phyloP scores from a whole-genome alignment of 2,113 vertebrate genomes.

The Apaloderma vittatum region DNA sequence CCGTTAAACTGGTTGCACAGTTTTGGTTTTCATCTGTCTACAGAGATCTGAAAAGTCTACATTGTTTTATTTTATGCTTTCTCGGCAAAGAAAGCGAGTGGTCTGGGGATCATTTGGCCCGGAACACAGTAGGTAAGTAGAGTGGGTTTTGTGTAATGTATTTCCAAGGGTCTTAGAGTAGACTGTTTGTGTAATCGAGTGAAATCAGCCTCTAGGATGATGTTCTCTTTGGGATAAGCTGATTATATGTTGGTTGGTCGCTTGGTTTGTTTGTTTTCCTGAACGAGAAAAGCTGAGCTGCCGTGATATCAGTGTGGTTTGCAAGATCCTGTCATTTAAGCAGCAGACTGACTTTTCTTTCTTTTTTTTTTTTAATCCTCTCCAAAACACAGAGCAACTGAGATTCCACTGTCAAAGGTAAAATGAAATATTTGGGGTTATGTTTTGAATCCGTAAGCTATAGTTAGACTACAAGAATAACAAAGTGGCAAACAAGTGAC shows the following conservation, averaged over 20 bases:
- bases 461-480: background rate
- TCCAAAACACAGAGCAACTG: background rate
- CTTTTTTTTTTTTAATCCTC: background rate
- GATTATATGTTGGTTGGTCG: background rate
- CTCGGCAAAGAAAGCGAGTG: background rate
- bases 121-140: slow-evolving; percentile 55
- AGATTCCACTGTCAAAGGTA: slow-evolving; percentile 3
- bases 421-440: background rate
- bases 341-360: background rate
- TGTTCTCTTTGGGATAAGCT: slow-evolving; percentile 33
- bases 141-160: background rate
- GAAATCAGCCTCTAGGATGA: slow-evolving; percentile 7
- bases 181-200: background rate
- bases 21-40: slow-evolving; percentile 58
- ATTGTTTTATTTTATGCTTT: background rate
- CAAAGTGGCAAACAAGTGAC: background rate
- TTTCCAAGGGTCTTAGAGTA: background rate
- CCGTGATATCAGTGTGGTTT: background rate
- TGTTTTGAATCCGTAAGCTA: background rate
- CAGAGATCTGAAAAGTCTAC: slow-evolving; percentile 34
- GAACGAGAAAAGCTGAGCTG: slow-evolving; percentile 7
- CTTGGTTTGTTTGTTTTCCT: slow-evolving; percentile 39
- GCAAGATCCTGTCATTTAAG: slow-evolving; percentile 2
- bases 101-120: slow-evolving; percentile 20
- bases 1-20: slow-evolving; percentile 21